Evolutionary conservation across 37 sponge, comb jelly and placozoan species (phyloP), one percentile per base, ranked within the genome.

Genomic region (Diacarnus erythraeanus): DNA sequence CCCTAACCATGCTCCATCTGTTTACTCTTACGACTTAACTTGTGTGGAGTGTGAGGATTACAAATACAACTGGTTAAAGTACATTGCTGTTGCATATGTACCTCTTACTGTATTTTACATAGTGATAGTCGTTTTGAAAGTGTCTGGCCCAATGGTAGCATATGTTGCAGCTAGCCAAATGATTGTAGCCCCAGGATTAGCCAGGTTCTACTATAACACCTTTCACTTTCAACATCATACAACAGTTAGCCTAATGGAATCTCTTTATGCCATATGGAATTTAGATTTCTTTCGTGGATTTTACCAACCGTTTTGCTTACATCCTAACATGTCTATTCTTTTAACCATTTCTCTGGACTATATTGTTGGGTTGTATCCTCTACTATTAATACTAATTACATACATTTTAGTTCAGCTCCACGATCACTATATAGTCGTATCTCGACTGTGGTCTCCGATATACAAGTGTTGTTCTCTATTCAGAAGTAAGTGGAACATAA

Each of bases 121-220:
- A 21, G 23, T 78, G 4, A 51, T 91, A 29, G n/a, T 91, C 26
- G 22, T 91, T 1, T 83, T 91, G 37, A 66, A 73, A 42, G 59
- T 91, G 4, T 69, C 69, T 36, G 39, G 69, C 5, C 20, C 20
- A 9, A 37, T 69, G 69, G 20, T 31, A 6, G 36, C 6, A 4
- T 69, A 69, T 36, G 18, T 69, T 33, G 25, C 31, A 3, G 39
- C 35, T 29, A 31, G 69, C 39, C 69, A 69, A 36, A 31, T 69
- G 36, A 37, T 69, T 6, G 39, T 12, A 9, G 69, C 69, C 21
- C 69, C 69, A 47, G 51, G 51, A 47, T 15, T 47, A 47, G 10
- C 12, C 12, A 6, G 51, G 12, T 47, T 47, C 51, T 6, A 6
- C 6, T 6, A 15, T 15, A 47, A 47, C 12, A 12, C 51, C 10